Evolutionary conservation across 2,797 vertebrate genomes (phyloP), one percentile per base, ranked within the genome.

Genomic region (Odontamblyopus lacepedii): DNA sequence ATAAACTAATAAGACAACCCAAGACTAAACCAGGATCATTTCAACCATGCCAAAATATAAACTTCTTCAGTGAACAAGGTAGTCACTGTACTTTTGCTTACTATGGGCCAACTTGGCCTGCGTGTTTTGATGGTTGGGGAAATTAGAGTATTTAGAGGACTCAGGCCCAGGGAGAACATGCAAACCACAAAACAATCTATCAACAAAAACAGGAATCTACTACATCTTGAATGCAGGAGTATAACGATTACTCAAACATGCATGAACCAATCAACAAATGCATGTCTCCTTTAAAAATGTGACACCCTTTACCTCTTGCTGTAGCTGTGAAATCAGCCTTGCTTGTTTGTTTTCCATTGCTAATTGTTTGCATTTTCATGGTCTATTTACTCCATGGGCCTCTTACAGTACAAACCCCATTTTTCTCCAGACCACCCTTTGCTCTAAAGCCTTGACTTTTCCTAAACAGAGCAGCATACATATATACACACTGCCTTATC

Each of bases 341-440:
- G 69, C 53, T 67, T 19, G 16, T 70, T 38, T 78, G 60, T 35
- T 69, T 72, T 56, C 59, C 60, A 9, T 1, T 29, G 55, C 65
- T 32, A 59, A 73, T 56, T 78, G 66, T 77, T 23, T 71, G 50
- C 59, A 56, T 62, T 64, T 72, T 67, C 44, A 67, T 16, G 48
- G 60, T 77, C 69, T 74, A 63, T 79, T 77, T 79, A 51, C 72
- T 77, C 63, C 74, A 64, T 51, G 63, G 75, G 75, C 65, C 56
- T 63, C 75, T 66, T 71, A 67, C 71, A 69, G 65, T 51, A 70
- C 50, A 78, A 75, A 78, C 67, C 67, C 19, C 73, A 63, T 78
- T 57, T 38, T 64, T 70, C 12, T 56, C 60, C 55, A 70, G 67
- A 55, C 30, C 29, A 15, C 44, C 44, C 44, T 23, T 3, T 13